These are phyloP conservation scores for Enoplosus armatus DNA, from an alignment of 2,797 vertebrate genomes.

Conservation along the genomic window DNA sequence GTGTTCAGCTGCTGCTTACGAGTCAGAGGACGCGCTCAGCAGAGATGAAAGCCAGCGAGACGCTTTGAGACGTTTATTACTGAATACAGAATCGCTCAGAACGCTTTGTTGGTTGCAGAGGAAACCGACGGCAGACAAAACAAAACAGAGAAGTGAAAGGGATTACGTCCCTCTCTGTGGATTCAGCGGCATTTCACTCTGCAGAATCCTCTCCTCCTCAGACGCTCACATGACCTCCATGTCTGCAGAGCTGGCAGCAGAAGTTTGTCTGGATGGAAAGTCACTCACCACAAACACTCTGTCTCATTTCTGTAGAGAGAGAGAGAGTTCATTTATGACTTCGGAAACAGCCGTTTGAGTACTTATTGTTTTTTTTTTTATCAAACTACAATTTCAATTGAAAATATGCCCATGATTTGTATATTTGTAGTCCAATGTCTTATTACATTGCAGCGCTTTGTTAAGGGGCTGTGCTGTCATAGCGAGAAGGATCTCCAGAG, in stretches of 20 bases:
- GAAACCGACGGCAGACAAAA: conserved; percentile 39
- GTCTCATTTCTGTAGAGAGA: not conserved
- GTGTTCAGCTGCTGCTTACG: conserved; percentile 67
- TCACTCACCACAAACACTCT: not conserved
- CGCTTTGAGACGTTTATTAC: conserved; percentile 47
- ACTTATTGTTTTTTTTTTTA: not conserved
- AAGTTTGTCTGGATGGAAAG: conserved; percentile 18
- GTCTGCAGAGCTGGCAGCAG: conserved; percentile 34
- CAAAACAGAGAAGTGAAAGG: conserved; percentile 47
- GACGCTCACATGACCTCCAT: conserved; percentile 49
- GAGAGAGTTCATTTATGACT: not conserved
- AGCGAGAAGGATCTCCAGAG: no score
- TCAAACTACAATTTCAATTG: not conserved
- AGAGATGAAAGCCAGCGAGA: conserved; percentile 57
- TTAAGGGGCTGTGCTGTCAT: no score
- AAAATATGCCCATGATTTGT: no score
- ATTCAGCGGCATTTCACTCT: conserved; percentile 56
- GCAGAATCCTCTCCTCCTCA: conserved; percentile 25
- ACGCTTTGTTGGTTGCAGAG: conserved; percentile 40
- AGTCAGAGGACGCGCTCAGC: conserved; percentile 64
- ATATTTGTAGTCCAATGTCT: not conserved
- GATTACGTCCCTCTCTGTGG: conserved; percentile 52
- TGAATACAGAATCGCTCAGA: conserved; percentile 33
- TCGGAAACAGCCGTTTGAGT: not conserved
- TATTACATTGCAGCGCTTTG: not conserved